phyloP scores from a whole-genome alignment of 2,888 invertebrate species.

The Choristoneura rosaceana region DNA sequence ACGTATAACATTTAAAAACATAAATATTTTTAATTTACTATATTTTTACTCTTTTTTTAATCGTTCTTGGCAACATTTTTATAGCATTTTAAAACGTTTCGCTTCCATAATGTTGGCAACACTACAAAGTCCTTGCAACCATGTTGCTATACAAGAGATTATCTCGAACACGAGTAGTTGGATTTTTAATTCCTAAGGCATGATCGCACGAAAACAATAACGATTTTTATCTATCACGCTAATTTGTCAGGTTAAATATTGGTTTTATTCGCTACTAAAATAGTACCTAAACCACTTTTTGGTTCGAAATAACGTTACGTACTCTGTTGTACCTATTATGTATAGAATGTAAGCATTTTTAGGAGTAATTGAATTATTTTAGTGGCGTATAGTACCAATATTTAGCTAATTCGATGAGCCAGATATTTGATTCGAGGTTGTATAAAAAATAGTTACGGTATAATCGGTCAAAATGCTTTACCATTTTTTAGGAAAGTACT shows the following conservation, averaged over 20 bases:
- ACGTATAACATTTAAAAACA: too few relatives aligned
- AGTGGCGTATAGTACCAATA: constrained; percentile 16
- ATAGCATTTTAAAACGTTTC: too few relatives aligned
- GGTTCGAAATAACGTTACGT: not conserved
- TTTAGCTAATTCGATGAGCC: not conserved
- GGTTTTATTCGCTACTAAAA: constrained; percentile 21
- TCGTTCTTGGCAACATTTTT: too few relatives aligned
- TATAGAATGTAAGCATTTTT: not conserved
- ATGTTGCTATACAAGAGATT: not conserved
- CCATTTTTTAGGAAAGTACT: too few relatives aligned
- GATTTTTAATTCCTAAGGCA: not conserved
- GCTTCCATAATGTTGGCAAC: too few relatives aligned
- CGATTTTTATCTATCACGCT: constrained; percentile 12
- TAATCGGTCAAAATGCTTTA: too few relatives aligned
- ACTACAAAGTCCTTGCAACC: not conserved
- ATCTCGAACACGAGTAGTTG: not conserved
- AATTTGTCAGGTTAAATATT: not conserved
- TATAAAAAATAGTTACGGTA: not conserved
- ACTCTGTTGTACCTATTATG: not conserved
- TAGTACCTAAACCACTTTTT: not conserved
- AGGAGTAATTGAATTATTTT: constrained; percentile 1
- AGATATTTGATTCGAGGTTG: constrained; percentile 35
- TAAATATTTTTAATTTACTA: too few relatives aligned
- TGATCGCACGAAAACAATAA: constrained; percentile 25
- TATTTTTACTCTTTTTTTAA: too few relatives aligned